Evolutionary conservation across 2,797 vertebrate species (phyloP).

Genomic region (Scolopax bukidnonensis): DNA sequence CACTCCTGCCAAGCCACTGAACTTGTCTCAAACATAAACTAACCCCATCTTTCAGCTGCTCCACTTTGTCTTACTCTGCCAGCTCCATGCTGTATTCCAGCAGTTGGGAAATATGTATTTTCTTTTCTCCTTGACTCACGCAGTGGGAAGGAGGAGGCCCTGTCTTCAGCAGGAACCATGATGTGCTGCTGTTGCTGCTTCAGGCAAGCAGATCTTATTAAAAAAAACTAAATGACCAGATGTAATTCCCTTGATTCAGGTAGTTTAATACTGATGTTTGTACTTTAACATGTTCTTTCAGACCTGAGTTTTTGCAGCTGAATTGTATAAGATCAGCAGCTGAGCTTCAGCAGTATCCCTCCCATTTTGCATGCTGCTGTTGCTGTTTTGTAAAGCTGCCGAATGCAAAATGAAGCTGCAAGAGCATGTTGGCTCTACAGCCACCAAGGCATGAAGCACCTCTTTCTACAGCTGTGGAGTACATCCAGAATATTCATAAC

Average conservation of each 20-base stretch:
- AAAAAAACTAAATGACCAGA: background rate
- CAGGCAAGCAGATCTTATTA: background rate
- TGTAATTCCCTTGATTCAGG: background rate
- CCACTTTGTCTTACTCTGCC: background rate
- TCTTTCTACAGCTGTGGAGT: slow-evolving; percentile 22
- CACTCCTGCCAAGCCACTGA: background rate
- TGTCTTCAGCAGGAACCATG: background rate
- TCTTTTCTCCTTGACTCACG: background rate
- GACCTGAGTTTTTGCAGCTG: background rate
- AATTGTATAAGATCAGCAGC: background rate
- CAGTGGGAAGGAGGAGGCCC: background rate
- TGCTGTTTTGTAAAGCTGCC: slow-evolving; percentile 10
- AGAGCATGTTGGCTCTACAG: background rate
- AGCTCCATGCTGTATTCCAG: background rate
- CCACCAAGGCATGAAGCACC: slow-evolving; percentile 44
- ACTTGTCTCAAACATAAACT: background rate
- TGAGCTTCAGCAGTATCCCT: background rate
- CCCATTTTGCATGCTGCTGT: slow-evolving; percentile 22
- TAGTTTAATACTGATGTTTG: background rate
- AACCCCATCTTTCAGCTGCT: background rate
- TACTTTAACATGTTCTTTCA: background rate
- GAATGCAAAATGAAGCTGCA: slow-evolving; percentile 53
- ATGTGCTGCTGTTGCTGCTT: background rate
- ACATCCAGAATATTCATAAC: slow-evolving; percentile 16
- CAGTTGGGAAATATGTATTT: background rate